Evolutionary conservation across 2,888 invertebrate genomes (phyloP).

Genomic region (Hypolimnas misippus): DNA sequence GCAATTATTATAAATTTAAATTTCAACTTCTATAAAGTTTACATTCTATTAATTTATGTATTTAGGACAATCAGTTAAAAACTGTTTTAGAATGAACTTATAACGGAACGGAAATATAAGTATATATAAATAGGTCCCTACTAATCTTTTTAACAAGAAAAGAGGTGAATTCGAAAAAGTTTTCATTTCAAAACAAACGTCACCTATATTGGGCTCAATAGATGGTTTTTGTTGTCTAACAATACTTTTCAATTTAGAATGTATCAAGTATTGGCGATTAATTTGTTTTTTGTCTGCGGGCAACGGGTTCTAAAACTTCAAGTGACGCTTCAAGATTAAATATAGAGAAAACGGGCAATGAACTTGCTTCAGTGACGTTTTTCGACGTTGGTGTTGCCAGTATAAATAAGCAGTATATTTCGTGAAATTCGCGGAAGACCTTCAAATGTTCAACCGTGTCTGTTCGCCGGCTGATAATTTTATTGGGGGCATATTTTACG

Average conservation of each 20-base stretch:
- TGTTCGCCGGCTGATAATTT: neutral
- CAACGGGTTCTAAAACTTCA: conserved; percentile 50
- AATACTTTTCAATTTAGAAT: conserved; percentile 8
- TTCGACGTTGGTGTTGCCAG: conserved; percentile 6
- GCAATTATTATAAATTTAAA: no score
- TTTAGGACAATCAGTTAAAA: neutral
- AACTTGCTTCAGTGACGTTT: conserved; percentile 50
- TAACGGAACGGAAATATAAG: no score
- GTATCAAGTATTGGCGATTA: conserved; percentile 15
- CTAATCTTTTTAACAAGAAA: no score
- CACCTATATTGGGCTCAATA: neutral
- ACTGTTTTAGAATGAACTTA: neutral
- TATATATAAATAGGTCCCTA: no score
- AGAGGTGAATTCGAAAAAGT: neutral
- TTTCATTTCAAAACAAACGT: neutral
- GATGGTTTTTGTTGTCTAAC: conserved; percentile 3
- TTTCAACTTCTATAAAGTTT: no score
- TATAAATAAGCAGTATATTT: conserved; percentile 9
- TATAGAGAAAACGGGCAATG: conserved; percentile 67
- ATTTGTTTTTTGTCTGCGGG: conserved; percentile 45
- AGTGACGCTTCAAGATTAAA: conserved; percentile 60
- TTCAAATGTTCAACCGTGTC: conserved; percentile 2
- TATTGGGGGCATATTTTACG: conserved; percentile 13
- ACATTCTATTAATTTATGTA: neutral
- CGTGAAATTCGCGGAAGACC: conserved; percentile 6